These are phyloP conservation scores for Chauna torquata DNA, from an alignment of 2,113 vertebrate genomes.

Conservation along the genomic window DNA sequence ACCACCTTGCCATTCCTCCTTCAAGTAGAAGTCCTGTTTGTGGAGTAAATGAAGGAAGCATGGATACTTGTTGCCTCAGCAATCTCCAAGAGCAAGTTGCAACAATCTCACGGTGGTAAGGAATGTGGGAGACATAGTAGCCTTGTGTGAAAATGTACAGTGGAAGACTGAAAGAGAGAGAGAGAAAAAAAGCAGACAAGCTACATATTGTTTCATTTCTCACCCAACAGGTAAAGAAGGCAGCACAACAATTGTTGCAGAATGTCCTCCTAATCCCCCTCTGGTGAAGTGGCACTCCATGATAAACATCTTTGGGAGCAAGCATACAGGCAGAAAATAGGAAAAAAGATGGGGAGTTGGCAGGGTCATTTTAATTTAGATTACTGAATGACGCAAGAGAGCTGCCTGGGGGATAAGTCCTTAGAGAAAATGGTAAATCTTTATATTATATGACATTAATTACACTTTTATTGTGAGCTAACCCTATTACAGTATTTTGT, in stretches of 20 bases:
- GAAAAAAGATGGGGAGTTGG: background rate
- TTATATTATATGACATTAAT: slow-evolving; percentile 50
- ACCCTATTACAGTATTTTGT: slow-evolving; percentile 15
- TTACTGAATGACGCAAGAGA: background rate
- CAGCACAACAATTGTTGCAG: background rate
- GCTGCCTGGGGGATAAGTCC: slow-evolving; percentile 6
- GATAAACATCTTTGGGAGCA: background rate
- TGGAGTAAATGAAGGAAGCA: background rate
- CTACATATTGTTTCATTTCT: background rate
- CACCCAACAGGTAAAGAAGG: background rate
- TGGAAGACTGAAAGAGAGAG: background rate
- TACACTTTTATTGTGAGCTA: slow-evolving; percentile 44
- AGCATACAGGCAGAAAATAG: background rate
- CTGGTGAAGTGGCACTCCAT: background rate
- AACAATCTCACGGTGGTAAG: background rate
- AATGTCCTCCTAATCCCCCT: background rate
- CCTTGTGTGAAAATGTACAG: background rate
- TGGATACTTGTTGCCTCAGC: background rate
- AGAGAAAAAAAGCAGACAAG: background rate
- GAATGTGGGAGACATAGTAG: background rate
- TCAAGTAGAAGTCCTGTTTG: background rate
- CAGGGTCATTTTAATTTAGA: slow-evolving; percentile 6
- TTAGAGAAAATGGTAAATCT: slow-evolving; percentile 61
- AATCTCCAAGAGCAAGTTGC: background rate
- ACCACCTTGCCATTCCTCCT: background rate